Evolutionary conservation across 2,888 invertebrate species (phyloP), one percentile per base, ranked within the genome.

Genomic region (Drosophila pegasa): DNA sequence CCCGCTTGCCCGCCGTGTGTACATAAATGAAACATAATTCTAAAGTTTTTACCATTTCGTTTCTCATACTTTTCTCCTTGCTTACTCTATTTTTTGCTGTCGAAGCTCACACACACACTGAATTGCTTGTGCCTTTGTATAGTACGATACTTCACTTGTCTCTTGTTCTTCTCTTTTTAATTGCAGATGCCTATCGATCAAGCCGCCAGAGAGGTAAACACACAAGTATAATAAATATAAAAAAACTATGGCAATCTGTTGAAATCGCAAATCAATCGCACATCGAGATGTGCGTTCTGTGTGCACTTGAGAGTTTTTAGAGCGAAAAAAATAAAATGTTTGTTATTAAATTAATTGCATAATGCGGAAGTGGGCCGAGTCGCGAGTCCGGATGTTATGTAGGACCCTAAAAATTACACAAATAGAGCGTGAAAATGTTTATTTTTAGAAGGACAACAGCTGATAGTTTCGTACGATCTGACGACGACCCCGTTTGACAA

Each of bases 161-260:
- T 90, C 86, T 88, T 89, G 90, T 88, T 89, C 93, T 94, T 88
- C 93, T 94, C 89, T 94, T 94, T 94, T 94, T 94, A 94, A 94
- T 94, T 94, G 93, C 94, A 94, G 94, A 94, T 94, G 94, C 94
- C 94, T 94, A 94, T 94, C 94, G 94, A 94, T 94, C 94, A 94
- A 94, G 94, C 95, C 94, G 94, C 94, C 94, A 93, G 94, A 94
- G 94, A 94, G 94, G 94, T 94, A 94, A 94, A 88, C 88, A 91
- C 82, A 88, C 76, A 81, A 87, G 79, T 76, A 80, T 76, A 80
- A 79, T 81, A 80, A 87, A 48, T 14, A 47, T 29, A 45, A 41
- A 43, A 84, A 84, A 88, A 75, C 79, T 73, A 86, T 81, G 77
- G 78, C 80, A 84, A 87, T 78, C 80, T 80, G 55, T 63, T 64